These are phyloP conservation scores for Plecotus auritus DNA, from an alignment of 2,113 vertebrate genomes.

Conservation along the genomic window DNA sequence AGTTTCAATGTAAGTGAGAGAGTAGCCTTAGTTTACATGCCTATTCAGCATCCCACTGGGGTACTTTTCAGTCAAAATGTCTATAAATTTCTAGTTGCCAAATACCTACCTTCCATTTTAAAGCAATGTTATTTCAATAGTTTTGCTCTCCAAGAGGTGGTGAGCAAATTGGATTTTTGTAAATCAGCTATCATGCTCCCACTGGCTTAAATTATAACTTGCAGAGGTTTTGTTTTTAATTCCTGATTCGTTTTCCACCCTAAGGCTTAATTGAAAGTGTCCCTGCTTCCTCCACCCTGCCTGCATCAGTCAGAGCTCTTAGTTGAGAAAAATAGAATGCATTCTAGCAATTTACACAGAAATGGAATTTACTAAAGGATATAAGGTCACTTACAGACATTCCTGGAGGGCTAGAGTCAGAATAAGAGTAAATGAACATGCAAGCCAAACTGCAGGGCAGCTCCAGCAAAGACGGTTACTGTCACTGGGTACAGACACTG, in stretches of 20 bases:
- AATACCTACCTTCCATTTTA: neutral
- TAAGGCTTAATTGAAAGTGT: neutral
- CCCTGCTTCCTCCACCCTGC: neutral
- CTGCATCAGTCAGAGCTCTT: neutral
- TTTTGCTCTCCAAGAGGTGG: neutral
- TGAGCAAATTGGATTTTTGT: constrained; percentile 35
- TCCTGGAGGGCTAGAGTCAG: neutral
- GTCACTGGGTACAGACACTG: neutral
- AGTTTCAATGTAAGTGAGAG: neutral
- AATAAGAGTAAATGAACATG: neutral
- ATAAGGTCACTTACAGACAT: neutral
- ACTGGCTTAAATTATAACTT: constrained; percentile 39
- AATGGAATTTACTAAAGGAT: neutral
- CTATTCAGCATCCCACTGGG: neutral
- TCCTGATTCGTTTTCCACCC: neutral
- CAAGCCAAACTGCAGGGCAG: neutral
- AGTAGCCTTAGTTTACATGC: neutral
- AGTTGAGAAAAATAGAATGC: constrained; percentile 3
- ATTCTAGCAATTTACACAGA: neutral
- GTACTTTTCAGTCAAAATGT: neutral
- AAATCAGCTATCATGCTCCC: neutral
- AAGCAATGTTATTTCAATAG: neutral
- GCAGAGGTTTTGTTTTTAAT: constrained; percentile 35
- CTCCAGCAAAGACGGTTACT: neutral
- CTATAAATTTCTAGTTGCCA: neutral